Percentiles rank a stretch among this genome's conserved stretches.
phyloP scores from a whole-genome alignment of 2,113 vertebrate genomes.

The Oncorhynchus masou region DNA sequence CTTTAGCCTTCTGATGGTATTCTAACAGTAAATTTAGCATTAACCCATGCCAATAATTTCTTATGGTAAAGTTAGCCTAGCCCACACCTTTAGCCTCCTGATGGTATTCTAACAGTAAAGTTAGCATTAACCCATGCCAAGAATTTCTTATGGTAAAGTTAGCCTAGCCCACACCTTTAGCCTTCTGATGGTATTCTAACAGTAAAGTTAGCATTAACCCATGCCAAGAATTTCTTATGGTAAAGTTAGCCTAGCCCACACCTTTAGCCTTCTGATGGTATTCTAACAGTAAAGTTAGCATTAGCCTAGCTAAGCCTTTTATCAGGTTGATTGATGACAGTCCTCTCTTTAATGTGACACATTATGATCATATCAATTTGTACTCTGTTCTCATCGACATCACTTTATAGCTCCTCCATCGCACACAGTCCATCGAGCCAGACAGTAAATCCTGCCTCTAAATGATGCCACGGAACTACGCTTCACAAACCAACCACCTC shows the following conservation, averaged over 20 bases:
- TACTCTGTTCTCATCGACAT: conserved; percentile 62
- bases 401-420: conserved; percentile 63
- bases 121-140: background rate
- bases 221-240: no score
- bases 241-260: background rate
- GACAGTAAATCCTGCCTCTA: conserved; percentile 57
- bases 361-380: conserved; percentile 75
- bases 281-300: conserved; percentile 18
- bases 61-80: no score
- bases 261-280: background rate
- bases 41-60: no score
- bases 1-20: background rate
- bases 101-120: background rate
- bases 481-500: conserved; percentile 52
- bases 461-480: conserved; percentile 43
- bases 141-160: conserved; percentile 34
- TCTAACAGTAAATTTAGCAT: no score
- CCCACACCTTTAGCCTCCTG: background rate
- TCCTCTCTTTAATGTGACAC: conserved; percentile 66
- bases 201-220: no score
- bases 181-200: no score
- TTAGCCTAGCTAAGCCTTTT: conserved; percentile 53
- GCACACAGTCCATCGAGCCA: conserved; percentile 50
- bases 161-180: background rate
- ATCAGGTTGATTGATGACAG: conserved; percentile 71